These are phyloP conservation scores for Drosophila nr. fundita DNA, from an alignment of 2,888 invertebrate genomes.

Conservation along the genomic window DNA sequence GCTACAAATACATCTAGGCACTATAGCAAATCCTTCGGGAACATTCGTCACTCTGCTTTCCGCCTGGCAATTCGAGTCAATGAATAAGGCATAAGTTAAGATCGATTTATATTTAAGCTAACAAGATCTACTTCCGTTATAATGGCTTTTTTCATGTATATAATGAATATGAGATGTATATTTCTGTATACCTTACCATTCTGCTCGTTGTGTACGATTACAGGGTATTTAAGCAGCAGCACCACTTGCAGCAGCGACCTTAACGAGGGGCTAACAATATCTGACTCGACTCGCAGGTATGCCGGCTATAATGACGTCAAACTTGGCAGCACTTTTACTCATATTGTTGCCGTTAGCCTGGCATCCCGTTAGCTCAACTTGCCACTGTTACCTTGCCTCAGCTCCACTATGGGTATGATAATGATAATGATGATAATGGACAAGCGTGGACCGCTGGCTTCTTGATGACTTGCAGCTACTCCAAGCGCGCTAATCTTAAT, in stretches of 20 bases:
- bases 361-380: slow-evolving; percentile 14
- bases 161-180: neutral
- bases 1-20: too few species aligned
- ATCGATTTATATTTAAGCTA: neutral
- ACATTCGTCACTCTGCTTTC: too few species aligned
- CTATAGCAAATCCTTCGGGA: too few species aligned
- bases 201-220: neutral
- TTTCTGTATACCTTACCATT: rapidly evolving
- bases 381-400: slow-evolving; percentile 25
- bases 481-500: slow-evolving; percentile 83
- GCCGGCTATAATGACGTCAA: slow-evolving; percentile 77
- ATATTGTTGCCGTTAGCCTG: slow-evolving; percentile 59
- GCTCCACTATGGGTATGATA: slow-evolving; percentile 55
- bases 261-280: slow-evolving; percentile 55
- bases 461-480: slow-evolving; percentile 78
- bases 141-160: neutral
- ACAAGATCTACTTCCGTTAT: neutral
- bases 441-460: slow-evolving; percentile 32
- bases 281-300: slow-evolving; percentile 43
- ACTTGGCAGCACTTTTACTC: slow-evolving; percentile 68
- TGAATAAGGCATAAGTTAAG: neutral
- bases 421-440: slow-evolving; percentile 73
- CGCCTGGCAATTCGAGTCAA: neutral
- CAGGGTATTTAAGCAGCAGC: slow-evolving; percentile 17
- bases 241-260: slow-evolving; percentile 45